Evolutionary conservation across 1,140 invertebrate species (phyloP).

Genomic region (Sycophila sp.): DNA sequence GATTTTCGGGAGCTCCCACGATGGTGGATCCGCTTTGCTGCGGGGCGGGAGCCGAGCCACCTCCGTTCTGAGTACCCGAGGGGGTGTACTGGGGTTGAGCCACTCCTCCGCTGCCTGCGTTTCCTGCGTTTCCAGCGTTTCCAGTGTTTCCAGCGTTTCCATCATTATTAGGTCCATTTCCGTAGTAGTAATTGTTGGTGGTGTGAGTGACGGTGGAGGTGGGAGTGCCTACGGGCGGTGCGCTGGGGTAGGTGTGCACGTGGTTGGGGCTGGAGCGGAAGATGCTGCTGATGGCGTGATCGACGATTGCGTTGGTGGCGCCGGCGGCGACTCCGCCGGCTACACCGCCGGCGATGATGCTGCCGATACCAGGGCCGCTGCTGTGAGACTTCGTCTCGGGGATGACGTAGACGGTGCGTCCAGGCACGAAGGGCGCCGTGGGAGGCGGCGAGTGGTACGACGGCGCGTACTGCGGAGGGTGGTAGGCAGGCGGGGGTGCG

Average conservation of each 20-base stretch:
- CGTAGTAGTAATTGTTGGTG: slow-evolving; percentile 19
- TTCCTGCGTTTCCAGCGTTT: neutral
- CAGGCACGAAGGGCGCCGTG: neutral
- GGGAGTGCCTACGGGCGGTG: slow-evolving; percentile 1
- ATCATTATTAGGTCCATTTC: neutral
- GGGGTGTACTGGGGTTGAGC: too few species aligned
- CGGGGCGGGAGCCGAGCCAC: too few species aligned
- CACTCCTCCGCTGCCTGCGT: too few species aligned
- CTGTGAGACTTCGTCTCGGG: neutral
- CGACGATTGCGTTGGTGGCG: slow-evolving; percentile 7
- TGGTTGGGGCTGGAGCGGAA: neutral
- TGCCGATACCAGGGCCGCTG: neutral
- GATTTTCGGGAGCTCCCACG: too few species aligned
- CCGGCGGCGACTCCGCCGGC: slow-evolving; percentile 8
- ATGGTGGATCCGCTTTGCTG: too few species aligned
- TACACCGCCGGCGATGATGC: neutral
- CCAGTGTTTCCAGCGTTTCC: neutral
- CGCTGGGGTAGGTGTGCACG: slow-evolving; percentile 3
- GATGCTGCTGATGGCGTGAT: slow-evolving; percentile 9
- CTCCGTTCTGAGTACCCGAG: too few species aligned
- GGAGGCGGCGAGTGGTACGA: neutral
- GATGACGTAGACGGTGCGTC: neutral
- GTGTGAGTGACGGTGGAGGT: neutral
- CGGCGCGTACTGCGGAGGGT: neutral
- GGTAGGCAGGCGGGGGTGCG: neutral